Conservation (phyloP, 2,113 vertebrate species). For the Notothenia rossii region DNA sequence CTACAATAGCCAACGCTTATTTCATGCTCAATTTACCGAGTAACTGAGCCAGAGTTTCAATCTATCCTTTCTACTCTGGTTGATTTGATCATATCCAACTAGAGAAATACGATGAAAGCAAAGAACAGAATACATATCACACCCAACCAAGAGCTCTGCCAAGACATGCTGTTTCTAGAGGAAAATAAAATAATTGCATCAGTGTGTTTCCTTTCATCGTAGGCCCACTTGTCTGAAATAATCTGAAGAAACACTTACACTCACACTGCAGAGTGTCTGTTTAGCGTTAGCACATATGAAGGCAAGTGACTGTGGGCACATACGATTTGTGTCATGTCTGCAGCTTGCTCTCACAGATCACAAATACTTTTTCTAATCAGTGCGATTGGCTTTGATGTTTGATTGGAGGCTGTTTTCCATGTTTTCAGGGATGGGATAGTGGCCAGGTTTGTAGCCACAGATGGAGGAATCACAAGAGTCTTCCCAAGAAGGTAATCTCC, state of each 20-base stretch:
- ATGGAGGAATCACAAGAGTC: slow-evolving; percentile 97
- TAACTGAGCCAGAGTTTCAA: slow-evolving; percentile 22
- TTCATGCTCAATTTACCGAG: slow-evolving; percentile 41
- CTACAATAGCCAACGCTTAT: slow-evolving; percentile 16
- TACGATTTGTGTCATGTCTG: slow-evolving; percentile 36
- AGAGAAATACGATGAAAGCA: slow-evolving; percentile 65
- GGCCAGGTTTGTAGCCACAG: slow-evolving; percentile 95
- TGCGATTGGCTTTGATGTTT: slow-evolving; percentile 46
- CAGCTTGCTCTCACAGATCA: slow-evolving; percentile 26
- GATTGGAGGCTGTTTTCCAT: slow-evolving; percentile 53
- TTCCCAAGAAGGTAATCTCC: slow-evolving; percentile 92
- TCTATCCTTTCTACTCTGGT: slow-evolving; percentile 34
- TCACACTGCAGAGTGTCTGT: slow-evolving; percentile 46
- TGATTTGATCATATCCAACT: slow-evolving; percentile 42
- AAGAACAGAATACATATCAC: slow-evolving; percentile 47
- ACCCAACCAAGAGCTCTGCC: slow-evolving; percentile 46
- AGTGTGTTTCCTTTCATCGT: slow-evolving; percentile 54
- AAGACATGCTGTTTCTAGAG: slow-evolving; percentile 48
- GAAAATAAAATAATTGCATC: slow-evolving; percentile 61
- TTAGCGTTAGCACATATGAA: slow-evolving; percentile 56
- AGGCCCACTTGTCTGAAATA: slow-evolving; percentile 56
- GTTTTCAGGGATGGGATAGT: slow-evolving; percentile 88
- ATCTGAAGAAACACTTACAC: slow-evolving; percentile 39
- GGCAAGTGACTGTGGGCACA: slow-evolving; percentile 38
- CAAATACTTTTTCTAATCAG: slow-evolving; percentile 14